These are phyloP conservation scores for Nemurella pictetii DNA, from an alignment of 2,888 invertebrate species.

Conservation along the genomic window DNA sequence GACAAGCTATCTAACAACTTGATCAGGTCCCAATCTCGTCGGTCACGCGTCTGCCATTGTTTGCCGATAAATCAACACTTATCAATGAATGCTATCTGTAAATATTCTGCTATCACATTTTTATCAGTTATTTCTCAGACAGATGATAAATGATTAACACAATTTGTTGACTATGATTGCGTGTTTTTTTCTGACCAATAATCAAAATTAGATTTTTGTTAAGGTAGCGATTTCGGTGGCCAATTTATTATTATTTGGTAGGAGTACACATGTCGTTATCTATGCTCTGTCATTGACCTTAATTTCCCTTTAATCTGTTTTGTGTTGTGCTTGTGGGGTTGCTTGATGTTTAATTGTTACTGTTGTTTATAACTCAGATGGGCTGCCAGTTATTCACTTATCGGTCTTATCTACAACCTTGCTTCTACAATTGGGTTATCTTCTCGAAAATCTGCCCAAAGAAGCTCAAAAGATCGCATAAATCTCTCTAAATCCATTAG, in stretches of 20 bases:
- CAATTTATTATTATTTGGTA: background rate
- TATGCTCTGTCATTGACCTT: background rate
- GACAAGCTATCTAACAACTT: background rate
- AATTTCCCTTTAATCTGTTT: background rate
- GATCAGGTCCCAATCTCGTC: background rate
- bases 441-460: background rate
- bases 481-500: background rate
- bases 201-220: background rate
- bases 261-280: background rate
- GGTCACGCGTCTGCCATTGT: background rate
- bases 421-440: background rate
- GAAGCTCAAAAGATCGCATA: background rate
- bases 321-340: background rate
- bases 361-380: no score
- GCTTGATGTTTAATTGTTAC: no score
- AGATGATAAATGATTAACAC: background rate
- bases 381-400: no score
- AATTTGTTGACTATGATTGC: background rate
- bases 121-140: background rate
- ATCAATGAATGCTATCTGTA: background rate
- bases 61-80: background rate
- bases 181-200: background rate
- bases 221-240: background rate
- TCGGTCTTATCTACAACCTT: background rate
- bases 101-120: background rate